These are phyloP conservation scores for Pomatostomus ruficeps DNA, from an alignment of 2,113 vertebrate genomes.

Conservation along the genomic window DNA sequence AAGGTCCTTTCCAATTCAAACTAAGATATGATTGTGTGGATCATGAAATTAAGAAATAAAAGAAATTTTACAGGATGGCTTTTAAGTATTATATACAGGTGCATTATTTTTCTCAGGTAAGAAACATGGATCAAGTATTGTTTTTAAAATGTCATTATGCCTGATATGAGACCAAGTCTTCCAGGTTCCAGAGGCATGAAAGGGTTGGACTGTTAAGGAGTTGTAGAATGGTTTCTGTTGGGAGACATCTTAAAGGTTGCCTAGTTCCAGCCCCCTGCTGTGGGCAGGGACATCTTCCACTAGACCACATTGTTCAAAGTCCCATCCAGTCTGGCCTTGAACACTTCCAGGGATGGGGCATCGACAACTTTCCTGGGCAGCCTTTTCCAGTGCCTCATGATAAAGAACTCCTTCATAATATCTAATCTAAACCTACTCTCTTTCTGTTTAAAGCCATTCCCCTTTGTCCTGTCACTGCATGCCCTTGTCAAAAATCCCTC, in stretches of 20 bases:
- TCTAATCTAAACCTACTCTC: neutral
- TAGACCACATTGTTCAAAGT: neutral
- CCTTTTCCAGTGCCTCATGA: neutral
- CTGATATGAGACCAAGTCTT: neutral
- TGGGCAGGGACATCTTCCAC: neutral
- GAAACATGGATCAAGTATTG: neutral
- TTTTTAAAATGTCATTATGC: neutral
- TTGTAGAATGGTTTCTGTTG: neutral
- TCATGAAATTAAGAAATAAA: neutral
- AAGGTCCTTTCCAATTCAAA: neutral
- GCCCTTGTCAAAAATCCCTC: neutral
- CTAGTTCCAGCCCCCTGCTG: neutral
- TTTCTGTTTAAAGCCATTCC: neutral
- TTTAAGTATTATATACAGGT: no score
- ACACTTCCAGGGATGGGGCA: neutral
- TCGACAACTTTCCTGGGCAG: no score
- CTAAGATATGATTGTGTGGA: neutral
- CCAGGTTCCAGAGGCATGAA: neutral
- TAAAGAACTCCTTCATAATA: neutral
- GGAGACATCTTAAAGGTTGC: neutral
- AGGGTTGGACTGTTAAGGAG: neutral
- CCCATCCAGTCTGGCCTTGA: neutral
- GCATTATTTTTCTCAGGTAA: neutral
- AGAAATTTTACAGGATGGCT: neutral
- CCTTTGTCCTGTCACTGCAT: neutral